Evolutionary conservation across 2,113 vertebrate species (phyloP).

Genomic region (Apteryx mantelli): DNA sequence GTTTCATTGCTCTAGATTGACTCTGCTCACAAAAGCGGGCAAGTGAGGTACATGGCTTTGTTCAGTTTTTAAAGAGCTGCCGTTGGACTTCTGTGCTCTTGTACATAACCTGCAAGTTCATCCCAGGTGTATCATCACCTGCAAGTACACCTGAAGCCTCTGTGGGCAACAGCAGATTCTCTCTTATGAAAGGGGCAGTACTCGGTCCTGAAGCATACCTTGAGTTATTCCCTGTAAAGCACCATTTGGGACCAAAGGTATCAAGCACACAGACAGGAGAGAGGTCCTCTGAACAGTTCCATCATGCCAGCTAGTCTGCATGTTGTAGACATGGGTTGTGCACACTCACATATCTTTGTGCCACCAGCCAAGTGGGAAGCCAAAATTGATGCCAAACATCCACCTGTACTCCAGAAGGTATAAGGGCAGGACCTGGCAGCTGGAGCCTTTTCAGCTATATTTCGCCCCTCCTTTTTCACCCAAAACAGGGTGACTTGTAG

Average conservation of each 20-base stretch:
- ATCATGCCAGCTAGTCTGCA: neutral
- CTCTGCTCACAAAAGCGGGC: neutral
- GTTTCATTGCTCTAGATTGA: neutral
- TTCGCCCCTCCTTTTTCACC: neutral
- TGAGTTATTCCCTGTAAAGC: neutral
- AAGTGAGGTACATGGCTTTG: neutral
- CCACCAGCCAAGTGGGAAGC: neutral
- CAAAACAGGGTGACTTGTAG: neutral
- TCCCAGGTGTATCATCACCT: neutral
- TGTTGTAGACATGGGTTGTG: neutral
- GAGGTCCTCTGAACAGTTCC: neutral
- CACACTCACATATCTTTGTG: neutral
- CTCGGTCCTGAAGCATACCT: conserved; percentile 46
- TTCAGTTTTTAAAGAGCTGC: conserved; percentile 13
- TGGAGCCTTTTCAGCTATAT: neutral
- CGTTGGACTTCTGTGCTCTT: neutral
- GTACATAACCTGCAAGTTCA: neutral
- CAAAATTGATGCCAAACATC: neutral
- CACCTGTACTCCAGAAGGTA: neutral
- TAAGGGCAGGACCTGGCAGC: neutral
- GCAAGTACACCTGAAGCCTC: neutral
- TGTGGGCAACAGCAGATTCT: neutral
- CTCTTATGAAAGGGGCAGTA: neutral
- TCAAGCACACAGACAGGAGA: neutral
- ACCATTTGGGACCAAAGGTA: neutral